These are phyloP conservation scores for Cremastinae sp. DNA, from an alignment of 2,888 invertebrate genomes.

Conservation along the genomic window DNA sequence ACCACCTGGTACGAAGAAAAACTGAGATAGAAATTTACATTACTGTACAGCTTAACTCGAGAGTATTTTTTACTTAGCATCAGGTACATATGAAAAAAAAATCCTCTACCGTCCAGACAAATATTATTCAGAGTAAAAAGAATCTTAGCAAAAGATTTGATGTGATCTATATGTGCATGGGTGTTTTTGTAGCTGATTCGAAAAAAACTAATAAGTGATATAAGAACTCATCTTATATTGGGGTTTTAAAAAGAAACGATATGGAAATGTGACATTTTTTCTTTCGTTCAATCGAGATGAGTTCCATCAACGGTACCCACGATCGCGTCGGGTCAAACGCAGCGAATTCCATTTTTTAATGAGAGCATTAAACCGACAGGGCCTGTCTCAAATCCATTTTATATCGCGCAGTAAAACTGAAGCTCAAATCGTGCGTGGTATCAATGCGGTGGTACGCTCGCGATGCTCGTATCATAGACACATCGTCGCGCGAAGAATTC, in stretches of 20 bases:
- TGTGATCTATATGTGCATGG: too few species aligned
- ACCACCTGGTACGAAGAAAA: too few species aligned
- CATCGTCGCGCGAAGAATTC: slow-evolving; percentile 34
- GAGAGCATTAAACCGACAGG: slow-evolving; percentile 21
- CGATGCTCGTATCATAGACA: slow-evolving; percentile 3
- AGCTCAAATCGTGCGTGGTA: slow-evolving; percentile 42
- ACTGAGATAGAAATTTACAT: too few species aligned
- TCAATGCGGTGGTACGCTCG: slow-evolving; percentile 2
- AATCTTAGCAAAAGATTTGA: too few species aligned
- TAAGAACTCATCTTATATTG: too few species aligned
- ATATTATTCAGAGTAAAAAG: too few species aligned
- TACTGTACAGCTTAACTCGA: not conserved
- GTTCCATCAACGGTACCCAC: not conserved
- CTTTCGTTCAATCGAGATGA: slow-evolving; percentile 3
- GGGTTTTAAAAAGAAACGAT: not conserved
- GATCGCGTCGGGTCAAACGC: slow-evolving; percentile 19
- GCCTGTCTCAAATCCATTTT: slow-evolving; percentile 46
- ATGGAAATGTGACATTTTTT: not conserved
- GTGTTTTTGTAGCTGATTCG: too few species aligned
- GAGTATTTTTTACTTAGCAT: too few species aligned
- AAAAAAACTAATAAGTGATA: too few species aligned
- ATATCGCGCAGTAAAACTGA: slow-evolving; percentile 51
- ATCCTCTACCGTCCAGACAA: too few species aligned
- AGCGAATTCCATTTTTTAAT: slow-evolving; percentile 32
- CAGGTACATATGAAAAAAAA: too few species aligned